Percentiles rank a stretch among this genome's conserved stretches.
phyloP scores from a whole-genome alignment of 2,113 vertebrate genomes.

The Syrrhaptes paradoxus region DNA sequence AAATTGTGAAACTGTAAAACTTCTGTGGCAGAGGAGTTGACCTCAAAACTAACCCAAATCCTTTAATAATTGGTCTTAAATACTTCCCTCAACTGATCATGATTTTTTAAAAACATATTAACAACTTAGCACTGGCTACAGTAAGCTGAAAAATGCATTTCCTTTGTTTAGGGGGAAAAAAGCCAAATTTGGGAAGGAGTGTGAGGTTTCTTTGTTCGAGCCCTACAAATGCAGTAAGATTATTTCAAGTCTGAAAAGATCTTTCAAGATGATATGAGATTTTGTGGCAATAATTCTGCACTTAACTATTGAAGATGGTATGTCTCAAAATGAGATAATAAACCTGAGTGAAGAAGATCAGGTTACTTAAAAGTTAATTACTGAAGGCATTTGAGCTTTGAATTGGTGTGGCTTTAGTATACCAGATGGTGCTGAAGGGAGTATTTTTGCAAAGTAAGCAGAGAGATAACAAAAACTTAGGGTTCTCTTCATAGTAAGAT shows the following conservation, averaged over 20 bases:
- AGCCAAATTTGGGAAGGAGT: neutral
- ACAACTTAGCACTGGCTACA: neutral
- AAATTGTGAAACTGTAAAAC: neutral
- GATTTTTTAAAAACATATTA: neutral
- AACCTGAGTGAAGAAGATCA: neutral
- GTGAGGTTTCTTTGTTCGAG: neutral
- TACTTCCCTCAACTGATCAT: neutral
- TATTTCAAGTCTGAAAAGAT: neutral
- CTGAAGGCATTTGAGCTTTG: conserved; percentile 3
- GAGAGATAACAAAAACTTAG: neutral
- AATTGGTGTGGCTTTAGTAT: neutral
- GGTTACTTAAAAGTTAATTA: neutral
- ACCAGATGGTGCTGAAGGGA: neutral
- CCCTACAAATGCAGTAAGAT: neutral
- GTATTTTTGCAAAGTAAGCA: neutral
- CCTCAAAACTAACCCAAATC: neutral
- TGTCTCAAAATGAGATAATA: neutral
- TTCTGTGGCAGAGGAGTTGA: neutral
- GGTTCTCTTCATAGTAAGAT: neutral
- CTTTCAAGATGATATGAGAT: neutral
- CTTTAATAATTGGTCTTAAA: neutral
- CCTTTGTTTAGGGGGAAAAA: neutral
- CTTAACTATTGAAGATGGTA: neutral
- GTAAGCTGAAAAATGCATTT: neutral
- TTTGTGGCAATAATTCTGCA: neutral